These are phyloP conservation scores for Megaceryle maxima DNA, from an alignment of 2,113 vertebrate species.

Conservation along the genomic window DNA sequence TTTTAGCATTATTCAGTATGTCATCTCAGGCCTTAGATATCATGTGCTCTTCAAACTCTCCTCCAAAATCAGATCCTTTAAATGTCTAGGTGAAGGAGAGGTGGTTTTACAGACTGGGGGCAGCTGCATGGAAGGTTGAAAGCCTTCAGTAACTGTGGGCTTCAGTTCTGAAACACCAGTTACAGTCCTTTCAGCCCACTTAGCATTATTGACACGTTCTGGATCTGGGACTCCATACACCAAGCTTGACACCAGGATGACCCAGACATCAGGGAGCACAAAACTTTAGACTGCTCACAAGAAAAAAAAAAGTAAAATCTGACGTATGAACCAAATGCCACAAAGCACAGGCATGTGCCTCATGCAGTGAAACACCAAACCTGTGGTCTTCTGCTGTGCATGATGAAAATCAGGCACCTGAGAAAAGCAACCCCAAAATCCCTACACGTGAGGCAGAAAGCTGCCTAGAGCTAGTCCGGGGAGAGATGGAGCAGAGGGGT, in stretches of 20 bases:
- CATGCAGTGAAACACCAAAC: not conserved
- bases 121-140: not conserved
- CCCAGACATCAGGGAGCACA: not conserved
- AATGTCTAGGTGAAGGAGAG: not conserved
- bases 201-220: not conserved
- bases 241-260: too few species aligned
- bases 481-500: not conserved
- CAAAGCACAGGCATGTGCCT: not conserved
- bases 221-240: fast-evolving
- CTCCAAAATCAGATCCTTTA: not conserved
- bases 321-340: not conserved
- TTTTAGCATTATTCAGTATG: not conserved
- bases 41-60: not conserved
- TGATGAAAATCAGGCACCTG: too few species aligned
- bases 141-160: not conserved
- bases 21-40: not conserved
- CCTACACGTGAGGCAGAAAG: fast-evolving
- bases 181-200: not conserved
- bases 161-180: not conserved
- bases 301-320: not conserved
- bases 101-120: not conserved
- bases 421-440: not conserved
- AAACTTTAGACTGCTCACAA: not conserved
- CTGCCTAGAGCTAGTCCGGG: not conserved
- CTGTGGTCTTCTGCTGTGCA: not conserved